These are phyloP conservation scores for Athetis lepigone DNA, from an alignment of 2,888 invertebrate species.

Conservation along the genomic window DNA sequence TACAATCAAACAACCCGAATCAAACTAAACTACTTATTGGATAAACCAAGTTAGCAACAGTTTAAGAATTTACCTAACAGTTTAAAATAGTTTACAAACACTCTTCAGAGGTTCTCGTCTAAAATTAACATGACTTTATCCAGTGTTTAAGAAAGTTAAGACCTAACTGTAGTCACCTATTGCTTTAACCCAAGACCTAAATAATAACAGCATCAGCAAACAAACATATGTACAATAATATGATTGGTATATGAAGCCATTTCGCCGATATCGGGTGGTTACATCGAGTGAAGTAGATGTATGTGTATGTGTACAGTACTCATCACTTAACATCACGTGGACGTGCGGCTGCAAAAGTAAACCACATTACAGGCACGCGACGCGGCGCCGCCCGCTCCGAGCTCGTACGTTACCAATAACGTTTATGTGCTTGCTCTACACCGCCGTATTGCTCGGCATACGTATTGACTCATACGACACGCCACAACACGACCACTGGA, in stretches of 20 bases:
- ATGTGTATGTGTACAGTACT: constrained; percentile 46
- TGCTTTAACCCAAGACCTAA: not conserved
- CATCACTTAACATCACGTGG: constrained; percentile 66
- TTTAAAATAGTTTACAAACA: constrained; percentile 4
- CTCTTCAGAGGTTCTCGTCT: not conserved
- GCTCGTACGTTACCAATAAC: constrained; percentile 60
- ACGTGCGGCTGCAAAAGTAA: constrained; percentile 70
- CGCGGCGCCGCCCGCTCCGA: constrained; percentile 42
- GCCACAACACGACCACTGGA: constrained; percentile 38
- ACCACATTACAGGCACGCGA: constrained; percentile 61
- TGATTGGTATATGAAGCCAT: constrained; percentile 42
- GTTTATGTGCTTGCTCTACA: constrained; percentile 63
- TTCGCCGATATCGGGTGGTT: constrained; percentile 12
- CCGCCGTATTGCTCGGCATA: constrained; percentile 42
- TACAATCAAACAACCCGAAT: not conserved
- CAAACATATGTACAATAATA: constrained; percentile 28
- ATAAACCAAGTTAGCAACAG: not conserved
- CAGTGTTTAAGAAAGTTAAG: not conserved
- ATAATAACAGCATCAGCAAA: not conserved
- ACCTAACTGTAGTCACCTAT: too few relatives aligned
- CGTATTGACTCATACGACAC: constrained; percentile 55
- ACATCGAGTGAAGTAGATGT: constrained; percentile 26
- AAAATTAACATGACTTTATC: not conserved
- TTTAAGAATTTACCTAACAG: not conserved
- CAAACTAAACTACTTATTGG: not conserved